Evolutionary conservation across 2,113 vertebrate species (phyloP).

Genomic region (Rafetus swinhoei): DNA sequence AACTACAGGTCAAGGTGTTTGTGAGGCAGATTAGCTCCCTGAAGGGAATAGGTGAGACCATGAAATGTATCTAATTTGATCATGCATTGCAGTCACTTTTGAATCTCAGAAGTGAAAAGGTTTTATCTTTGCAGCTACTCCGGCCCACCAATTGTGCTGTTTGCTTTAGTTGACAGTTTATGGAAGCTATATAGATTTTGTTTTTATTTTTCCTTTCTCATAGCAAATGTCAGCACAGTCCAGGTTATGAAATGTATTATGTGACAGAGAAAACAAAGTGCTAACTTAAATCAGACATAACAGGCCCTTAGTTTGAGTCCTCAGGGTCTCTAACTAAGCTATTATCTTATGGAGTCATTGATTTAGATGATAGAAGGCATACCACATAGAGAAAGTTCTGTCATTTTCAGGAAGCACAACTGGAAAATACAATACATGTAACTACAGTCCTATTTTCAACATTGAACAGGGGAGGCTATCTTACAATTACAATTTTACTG

Average conservation of each 20-base stretch:
- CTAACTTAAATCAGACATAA: slow-evolving; percentile 4
- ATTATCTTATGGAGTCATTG: neutral
- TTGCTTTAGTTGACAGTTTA: slow-evolving; percentile 8
- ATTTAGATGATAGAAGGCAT: neutral
- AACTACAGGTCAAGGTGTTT: neutral
- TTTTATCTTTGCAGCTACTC: slow-evolving; percentile 18
- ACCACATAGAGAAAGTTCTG: neutral
- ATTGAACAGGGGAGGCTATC: neutral
- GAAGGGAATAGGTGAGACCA: neutral
- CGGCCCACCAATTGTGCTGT: neutral
- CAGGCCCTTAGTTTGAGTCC: neutral
- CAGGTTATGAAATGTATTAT: slow-evolving; percentile 34
- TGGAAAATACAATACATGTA: neutral
- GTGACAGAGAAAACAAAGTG: slow-evolving; percentile 52
- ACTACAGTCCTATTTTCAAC: neutral
- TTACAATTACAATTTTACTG: neutral
- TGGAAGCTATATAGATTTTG: slow-evolving; percentile 33
- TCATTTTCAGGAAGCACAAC: neutral
- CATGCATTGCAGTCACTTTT: slow-evolving; percentile 31
- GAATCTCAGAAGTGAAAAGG: slow-evolving; percentile 51
- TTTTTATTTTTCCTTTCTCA: slow-evolving; percentile 34
- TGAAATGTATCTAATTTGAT: slow-evolving; percentile 53
- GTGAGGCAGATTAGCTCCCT: slow-evolving; percentile 9
- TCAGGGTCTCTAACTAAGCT: neutral
- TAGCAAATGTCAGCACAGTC: slow-evolving; percentile 40